A percentile compares a stretch with the other conserved stretches of the same genome.
These are phyloP conservation scores for Rattus norvegicus DNA, from an alignment of 2,113 vertebrate genomes.

Conservation along the genomic window DNA sequence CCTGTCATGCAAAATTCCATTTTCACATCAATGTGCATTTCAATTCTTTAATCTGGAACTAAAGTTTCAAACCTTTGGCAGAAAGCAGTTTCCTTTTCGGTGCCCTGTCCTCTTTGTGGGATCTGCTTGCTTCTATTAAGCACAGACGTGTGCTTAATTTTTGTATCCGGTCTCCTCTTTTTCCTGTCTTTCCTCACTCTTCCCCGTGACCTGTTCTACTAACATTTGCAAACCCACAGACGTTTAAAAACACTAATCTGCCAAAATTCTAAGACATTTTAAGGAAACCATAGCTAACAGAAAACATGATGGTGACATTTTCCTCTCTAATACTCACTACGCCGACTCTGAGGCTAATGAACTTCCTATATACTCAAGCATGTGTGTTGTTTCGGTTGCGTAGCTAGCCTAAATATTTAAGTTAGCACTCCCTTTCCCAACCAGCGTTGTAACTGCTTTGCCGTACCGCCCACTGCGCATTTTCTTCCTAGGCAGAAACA, in stretches of 20 bases:
- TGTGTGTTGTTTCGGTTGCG: background rate
- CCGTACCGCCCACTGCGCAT: background rate
- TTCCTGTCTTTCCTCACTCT: background rate
- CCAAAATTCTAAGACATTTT: constrained; percentile 65
- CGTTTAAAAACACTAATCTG: constrained; percentile 59
- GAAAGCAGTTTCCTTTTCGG: background rate
- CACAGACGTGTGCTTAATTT: constrained; percentile 37
- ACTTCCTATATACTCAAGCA: background rate
- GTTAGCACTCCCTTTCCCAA: constrained; percentile 4
- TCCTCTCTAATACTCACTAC: background rate
- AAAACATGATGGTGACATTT: constrained; percentile 51
- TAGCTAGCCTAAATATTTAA: constrained; percentile 27
- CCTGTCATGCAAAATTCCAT: constrained; percentile 14
- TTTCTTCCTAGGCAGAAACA: constrained; percentile 12
- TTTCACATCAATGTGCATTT: constrained; percentile 49
- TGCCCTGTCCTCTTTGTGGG: constrained; percentile 19
- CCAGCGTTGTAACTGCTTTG: background rate
- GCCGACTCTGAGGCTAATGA: background rate
- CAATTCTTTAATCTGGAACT: constrained; percentile 45
- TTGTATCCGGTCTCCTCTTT: constrained; percentile 17
- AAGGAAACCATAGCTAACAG: constrained; percentile 72
- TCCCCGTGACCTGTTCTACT: constrained; percentile 16
- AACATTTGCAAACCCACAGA: constrained; percentile 41
- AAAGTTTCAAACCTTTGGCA: constrained; percentile 33
- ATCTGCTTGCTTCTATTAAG: constrained; percentile 40